Evolutionary conservation across 2,797 vertebrate species (phyloP), one percentile per base, ranked within the genome.

Genomic region (Squalus acanthias): DNA sequence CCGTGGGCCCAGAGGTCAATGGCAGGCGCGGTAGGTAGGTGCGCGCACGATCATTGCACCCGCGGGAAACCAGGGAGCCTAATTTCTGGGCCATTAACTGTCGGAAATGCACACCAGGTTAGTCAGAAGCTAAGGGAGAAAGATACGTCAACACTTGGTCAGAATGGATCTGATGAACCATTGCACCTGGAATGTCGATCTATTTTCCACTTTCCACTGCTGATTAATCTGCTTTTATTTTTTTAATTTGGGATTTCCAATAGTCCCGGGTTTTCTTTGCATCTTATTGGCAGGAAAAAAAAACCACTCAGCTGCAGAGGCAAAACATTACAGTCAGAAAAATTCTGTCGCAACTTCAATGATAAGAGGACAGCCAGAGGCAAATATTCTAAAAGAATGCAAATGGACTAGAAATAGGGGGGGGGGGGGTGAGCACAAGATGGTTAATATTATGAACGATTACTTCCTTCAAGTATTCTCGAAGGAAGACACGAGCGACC

Each of bases 311-410:
- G 26, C 13, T 33, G 29, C 20, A 5, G 26, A 60, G 26, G 10
- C 53, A 60, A 29, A 91, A 91, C 26, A 33, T 13, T 39, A 63
- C 3, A 33, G 33, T 17, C 15, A 92, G 39, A 92, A 39, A n/a
- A n/a, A 15, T 69, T 69, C 17, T 39, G n/a, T 24, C 17, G 46
- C 1, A 26, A 22, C 22, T 93, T 93, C 63, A 69, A 46, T 10
- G 20, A 67, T 93, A 12, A 69, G 39, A 69, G 1, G 8, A 67
- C 24, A 67, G 20, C 65, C 91, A 69, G n/a, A 93, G n/a, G 91
- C 46, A 53, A 93, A 93, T 93, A 93, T 93, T 93, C 67, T 93
- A 39, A 93, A 39, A 92, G n/a, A 92, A 92, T 39, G 60, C 33
- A 39, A 65, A 65, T 39, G 7, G n/a, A 39, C 33, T 69, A 8